phyloP scores from a whole-genome alignment of 2,113 vertebrate species.

The Megalops atlanticus region DNA sequence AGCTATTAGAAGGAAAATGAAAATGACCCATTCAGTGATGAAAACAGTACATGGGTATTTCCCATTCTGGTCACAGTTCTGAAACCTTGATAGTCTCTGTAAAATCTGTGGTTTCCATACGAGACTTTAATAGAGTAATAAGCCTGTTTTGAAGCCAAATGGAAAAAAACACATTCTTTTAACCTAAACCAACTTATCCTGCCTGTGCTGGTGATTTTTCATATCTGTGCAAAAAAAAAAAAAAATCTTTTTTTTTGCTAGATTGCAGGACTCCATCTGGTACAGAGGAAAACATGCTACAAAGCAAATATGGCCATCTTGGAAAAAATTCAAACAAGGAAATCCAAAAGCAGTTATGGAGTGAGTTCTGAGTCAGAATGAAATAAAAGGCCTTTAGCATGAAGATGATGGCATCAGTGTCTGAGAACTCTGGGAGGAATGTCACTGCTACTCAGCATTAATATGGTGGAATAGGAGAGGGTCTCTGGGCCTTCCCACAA shows the following conservation, averaged over 20 bases:
- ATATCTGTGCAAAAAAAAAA: too few species aligned
- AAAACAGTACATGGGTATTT: not conserved
- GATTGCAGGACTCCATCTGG: not conserved
- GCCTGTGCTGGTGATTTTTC: too few species aligned
- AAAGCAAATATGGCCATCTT: not conserved
- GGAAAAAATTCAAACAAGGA: not conserved
- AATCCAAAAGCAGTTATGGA: conserved; percentile 16
- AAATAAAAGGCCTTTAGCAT: conserved; percentile 11
- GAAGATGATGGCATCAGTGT: conserved; percentile 21
- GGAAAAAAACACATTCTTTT: not conserved
- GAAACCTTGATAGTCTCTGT: not conserved
- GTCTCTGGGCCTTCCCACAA: conserved; percentile 51
- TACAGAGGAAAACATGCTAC: not conserved
- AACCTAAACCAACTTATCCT: not conserved
- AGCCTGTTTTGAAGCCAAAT: not conserved
- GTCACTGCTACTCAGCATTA: conserved; percentile 21
- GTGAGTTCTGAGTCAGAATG: not conserved
- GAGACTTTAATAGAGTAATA: not conserved
- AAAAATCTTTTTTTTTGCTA: too few species aligned
- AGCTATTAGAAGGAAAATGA: too few species aligned
- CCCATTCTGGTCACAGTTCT: not conserved
- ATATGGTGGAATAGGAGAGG: conserved; percentile 46
- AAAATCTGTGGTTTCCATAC: not conserved
- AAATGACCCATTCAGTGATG: not conserved
- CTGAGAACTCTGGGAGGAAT: conserved; percentile 24